phyloP scores from a whole-genome alignment of 2,888 invertebrate species.

The Notodonta ziczac region DNA sequence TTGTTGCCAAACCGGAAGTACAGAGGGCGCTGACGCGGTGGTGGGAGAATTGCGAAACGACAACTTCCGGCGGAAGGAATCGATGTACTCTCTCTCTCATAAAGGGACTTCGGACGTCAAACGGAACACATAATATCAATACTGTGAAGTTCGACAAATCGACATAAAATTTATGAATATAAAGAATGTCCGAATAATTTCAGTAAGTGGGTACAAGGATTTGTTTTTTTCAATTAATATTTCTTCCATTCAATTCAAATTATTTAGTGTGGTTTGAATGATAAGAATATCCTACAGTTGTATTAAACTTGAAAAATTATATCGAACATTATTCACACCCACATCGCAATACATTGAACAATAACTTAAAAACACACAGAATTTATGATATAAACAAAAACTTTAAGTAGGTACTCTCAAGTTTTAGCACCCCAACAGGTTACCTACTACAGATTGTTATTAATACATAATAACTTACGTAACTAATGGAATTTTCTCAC shows the following conservation, averaged over 20 bases:
- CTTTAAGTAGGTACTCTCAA: slow-evolving; percentile 47
- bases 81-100: too few species aligned
- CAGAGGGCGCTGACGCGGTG: too few species aligned
- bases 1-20: too few species aligned
- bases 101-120: too few species aligned
- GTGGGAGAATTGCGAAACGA: too few species aligned
- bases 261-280: neutral
- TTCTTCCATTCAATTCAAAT: neutral
- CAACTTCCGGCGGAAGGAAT: too few species aligned
- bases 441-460: slow-evolving; percentile 54
- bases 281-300: neutral
- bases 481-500: slow-evolving; percentile 56
- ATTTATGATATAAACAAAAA: slow-evolving; percentile 54
- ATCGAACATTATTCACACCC: slow-evolving; percentile 42
- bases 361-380: slow-evolving; percentile 62
- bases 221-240: neutral
- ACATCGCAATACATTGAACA: slow-evolving; percentile 40
- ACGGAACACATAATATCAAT: too few species aligned
- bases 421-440: slow-evolving; percentile 79
- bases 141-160: slow-evolving; percentile 78
- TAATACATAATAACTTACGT: slow-evolving; percentile 55
- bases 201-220: neutral
- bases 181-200: slow-evolving; percentile 30
- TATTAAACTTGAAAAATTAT: neutral
- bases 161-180: slow-evolving; percentile 52